Evolutionary conservation across 2,888 invertebrate genomes (phyloP).

Genomic region (Caenorhabditis sp.): DNA sequence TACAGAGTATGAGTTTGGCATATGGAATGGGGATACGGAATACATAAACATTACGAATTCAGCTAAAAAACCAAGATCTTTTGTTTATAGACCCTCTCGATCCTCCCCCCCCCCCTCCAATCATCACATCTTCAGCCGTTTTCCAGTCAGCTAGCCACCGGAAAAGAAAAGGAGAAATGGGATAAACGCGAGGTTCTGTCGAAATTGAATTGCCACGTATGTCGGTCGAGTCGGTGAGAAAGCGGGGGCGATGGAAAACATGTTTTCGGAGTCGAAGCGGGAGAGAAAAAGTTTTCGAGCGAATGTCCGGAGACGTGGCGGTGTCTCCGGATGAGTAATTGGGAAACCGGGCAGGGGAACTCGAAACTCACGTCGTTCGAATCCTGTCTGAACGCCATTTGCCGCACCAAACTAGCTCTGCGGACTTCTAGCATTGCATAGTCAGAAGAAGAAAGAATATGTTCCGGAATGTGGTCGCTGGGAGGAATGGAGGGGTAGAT

Average conservation of each 20-base stretch:
- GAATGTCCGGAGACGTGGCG: constrained; percentile 29
- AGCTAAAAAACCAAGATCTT: not conserved
- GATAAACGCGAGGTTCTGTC: constrained; percentile 15
- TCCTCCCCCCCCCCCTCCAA: too few relatives aligned
- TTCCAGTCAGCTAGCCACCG: not conserved
- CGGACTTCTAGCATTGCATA: constrained; percentile 71
- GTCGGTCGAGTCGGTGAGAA: constrained; percentile 22
- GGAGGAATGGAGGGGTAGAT: not conserved
- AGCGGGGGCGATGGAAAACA: constrained; percentile 34
- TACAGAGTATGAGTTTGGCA: not conserved
- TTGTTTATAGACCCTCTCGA: too few relatives aligned
- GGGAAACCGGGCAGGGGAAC: too few relatives aligned
- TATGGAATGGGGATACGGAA: not conserved
- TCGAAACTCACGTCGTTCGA: constrained; percentile 67
- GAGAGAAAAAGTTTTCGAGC: constrained; percentile 17
- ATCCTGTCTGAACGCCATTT: constrained; percentile 74
- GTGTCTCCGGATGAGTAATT: not conserved
- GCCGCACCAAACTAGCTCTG: constrained; percentile 69
- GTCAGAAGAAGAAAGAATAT: constrained; percentile 1
- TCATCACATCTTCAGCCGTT: too few relatives aligned
- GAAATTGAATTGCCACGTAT: constrained; percentile 51
- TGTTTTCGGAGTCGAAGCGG: constrained; percentile 14
- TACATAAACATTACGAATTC: too few relatives aligned
- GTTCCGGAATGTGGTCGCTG: too few relatives aligned
- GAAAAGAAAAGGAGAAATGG: not conserved